Base-by-base conservation (phyloP, 2,888 invertebrate species). In the Drosophila paucipuncta region DNA sequence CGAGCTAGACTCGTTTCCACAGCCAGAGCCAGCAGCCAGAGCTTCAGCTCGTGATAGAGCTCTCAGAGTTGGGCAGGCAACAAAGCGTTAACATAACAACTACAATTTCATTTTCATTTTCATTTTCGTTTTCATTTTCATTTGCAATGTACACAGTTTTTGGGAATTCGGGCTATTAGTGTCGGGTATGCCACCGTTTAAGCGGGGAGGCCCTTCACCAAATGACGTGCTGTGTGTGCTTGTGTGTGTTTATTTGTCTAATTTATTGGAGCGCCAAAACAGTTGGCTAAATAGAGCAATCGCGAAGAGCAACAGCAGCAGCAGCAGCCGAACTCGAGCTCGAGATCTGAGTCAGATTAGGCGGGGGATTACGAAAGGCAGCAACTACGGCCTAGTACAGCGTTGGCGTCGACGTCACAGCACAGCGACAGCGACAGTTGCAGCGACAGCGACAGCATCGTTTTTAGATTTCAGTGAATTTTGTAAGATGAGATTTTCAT, bases 281-380 rank as follows among this genome's bases (percentile, higher is more conserved):
- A 70, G 89, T 76, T 81, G 78, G 80, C 84, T 89, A 90, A 86
- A 90, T 90, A 90, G 90, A 86, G 85, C 85, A 67, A 89, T 86
- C 75, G 90, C 85, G 80, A 47, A 70, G 71, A 63, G 68, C 39
- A 55, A 47, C 63, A 62, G 33, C 59, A 64, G 37, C 39, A 37
- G 35, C 35, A 35, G 13, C 2, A 22, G 22, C 22, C 11, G 6
- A 47, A 22, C 22, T 47, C 7, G 13, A 47, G 50, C 22, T 25
- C 5, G 43, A 82, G 74, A 86, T 88, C 76, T 65, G 22, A 68
- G 66, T 62, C 52, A 79, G 91, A 86, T 89, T 87, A 76, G 84
- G 73, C 67, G 52, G 67, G 57, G 78, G 61, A 81, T 82, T 82
- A 78, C 82, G 82, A 86, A 90, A 90, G 84, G 13, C 50, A 28